Base-by-base conservation (phyloP, 2,888 invertebrate species). In the Ametastegia equiseti region DNA sequence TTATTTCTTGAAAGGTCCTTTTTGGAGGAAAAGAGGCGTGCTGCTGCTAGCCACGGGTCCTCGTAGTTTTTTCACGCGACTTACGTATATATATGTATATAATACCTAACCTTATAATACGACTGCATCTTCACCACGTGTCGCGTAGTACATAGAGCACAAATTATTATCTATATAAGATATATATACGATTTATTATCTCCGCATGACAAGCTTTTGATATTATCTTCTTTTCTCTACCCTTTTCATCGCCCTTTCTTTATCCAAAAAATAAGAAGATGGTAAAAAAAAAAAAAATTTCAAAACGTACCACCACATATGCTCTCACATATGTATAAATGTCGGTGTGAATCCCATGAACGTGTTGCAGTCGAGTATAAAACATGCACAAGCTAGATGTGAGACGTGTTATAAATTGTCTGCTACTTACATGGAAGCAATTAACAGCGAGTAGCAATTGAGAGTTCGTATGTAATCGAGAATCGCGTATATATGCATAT, bases 1-100 rank as follows among this genome's bases (percentile, higher is more conserved):
- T 88, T 88, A 86, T 84, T 86, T 82, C 85, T 84, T 86, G 83
- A 87, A 86, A 86, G 84, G 84, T 71, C 50, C 81, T 81, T 69
- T 47, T 57, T 78, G 80, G 65, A 75, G 79, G 63, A 80, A 75
- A 50, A 65, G 73, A 19, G 57, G 60, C 54, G 82, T 54, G 83
- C 78, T 80, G 73, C 50, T 50, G 54, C n/a, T n/a, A n/a, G 75
- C 36, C 75, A 75, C 75, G 75, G 75, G 75, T 2, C 54, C 54
- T 36, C 75, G 19, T 54, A 75, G 36, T 36, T 75, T 67, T 63
- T 69, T 60, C 67, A 36, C 81, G 50, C 79, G 50, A 71, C 45
- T 30, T 50, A 30, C 54, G 33, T 33, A 33, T 54, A 27, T 54
- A n/a, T 36, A 7, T 27, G 7, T 39, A 69, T 45, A 39, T 63